Percentiles rank a stretch among this genome's conserved stretches.
phyloP scores from a whole-genome alignment of 2,113 vertebrate genomes.

The Entomyzon cyanotis region DNA sequence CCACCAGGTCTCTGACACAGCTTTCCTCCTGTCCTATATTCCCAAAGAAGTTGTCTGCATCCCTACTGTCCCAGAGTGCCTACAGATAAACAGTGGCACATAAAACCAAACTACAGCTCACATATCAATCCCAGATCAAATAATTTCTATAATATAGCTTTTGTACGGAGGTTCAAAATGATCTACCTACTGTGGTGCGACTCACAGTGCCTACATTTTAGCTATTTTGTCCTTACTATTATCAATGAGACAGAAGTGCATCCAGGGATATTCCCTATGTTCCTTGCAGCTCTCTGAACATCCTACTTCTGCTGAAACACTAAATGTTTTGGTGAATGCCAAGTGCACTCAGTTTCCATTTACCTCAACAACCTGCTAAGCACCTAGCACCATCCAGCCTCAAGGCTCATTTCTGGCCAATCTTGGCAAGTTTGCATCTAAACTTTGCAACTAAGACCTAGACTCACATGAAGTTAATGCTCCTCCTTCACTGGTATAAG shows the following conservation, averaged over 20 bases:
- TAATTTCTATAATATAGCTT: background rate
- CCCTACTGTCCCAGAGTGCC: background rate
- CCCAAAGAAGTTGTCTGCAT: background rate
- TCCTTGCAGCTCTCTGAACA: background rate
- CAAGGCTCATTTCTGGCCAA: background rate
- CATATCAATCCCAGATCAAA: background rate
- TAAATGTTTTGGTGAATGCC: background rate
- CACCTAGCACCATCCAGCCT: background rate
- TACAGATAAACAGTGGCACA: background rate
- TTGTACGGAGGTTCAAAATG: background rate
- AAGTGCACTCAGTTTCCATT: background rate
- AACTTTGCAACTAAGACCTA: background rate
- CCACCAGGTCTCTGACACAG: background rate
- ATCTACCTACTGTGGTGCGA: background rate
- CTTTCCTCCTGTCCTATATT: background rate
- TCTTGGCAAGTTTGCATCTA: background rate
- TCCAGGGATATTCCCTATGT: background rate
- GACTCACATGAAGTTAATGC: background rate
- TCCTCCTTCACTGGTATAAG: background rate
- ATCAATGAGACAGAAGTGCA: background rate
- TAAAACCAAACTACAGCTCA: background rate
- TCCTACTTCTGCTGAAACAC: background rate
- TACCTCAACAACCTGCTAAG: background rate
- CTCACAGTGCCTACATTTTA: background rate
- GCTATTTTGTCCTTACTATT: background rate